Conservation (phyloP, 2,797 vertebrate species). For the Alca torda region DNA sequence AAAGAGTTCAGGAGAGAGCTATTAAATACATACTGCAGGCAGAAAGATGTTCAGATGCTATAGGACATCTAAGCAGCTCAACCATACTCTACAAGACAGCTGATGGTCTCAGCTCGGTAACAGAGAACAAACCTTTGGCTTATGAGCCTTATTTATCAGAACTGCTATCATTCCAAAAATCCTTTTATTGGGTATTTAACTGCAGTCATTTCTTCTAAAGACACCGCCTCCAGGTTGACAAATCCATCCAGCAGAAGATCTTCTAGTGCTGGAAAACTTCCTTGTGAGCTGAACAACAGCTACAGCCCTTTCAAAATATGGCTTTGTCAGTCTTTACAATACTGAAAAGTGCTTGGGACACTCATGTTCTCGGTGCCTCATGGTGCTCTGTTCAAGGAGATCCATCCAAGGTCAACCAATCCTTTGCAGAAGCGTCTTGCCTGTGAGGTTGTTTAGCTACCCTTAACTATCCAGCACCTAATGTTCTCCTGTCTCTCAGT, state of each 20-base stretch:
- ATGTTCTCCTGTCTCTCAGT: not conserved
- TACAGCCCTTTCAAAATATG: not conserved
- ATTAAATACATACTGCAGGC: not conserved
- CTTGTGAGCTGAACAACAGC: not conserved
- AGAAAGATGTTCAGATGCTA: not conserved
- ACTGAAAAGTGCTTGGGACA: not conserved
- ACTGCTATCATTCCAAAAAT: not conserved
- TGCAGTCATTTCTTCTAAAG: not conserved
- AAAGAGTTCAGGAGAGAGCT: not conserved
- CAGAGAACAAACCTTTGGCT: not conserved
- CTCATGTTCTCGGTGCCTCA: not conserved
- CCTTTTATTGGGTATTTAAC: not conserved
- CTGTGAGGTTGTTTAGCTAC: not conserved
- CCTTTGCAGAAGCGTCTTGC: not conserved
- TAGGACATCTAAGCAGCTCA: not conserved
- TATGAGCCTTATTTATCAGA: not conserved
- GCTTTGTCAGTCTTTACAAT: not conserved
- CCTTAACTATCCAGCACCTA: not conserved
- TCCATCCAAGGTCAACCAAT: not conserved
- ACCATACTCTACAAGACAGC: not conserved
- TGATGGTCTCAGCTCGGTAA: not conserved
- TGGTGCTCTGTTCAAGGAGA: accelerated
- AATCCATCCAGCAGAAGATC: not conserved
- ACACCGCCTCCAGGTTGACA: not conserved
- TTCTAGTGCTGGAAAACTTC: not conserved